Evolutionary conservation across 2,113 vertebrate species (phyloP).

Genomic region (Pelvicachromis taeniatus): DNA sequence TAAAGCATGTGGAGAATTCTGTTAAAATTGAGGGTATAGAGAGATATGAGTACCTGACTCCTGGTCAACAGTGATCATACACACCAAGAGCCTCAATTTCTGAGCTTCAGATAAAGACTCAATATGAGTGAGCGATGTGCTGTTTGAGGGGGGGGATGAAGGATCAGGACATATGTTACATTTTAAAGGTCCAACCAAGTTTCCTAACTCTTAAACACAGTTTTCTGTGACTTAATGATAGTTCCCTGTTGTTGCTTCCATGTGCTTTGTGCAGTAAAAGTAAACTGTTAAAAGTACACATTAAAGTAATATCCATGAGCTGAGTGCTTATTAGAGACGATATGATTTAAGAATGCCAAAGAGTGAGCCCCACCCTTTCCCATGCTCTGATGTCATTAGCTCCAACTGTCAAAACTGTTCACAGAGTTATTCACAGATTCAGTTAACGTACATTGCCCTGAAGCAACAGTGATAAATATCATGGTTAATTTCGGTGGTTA

Average conservation of each 20-base stretch:
- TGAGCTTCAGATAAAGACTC: background rate
- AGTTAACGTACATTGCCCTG: background rate
- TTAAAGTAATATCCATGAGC: background rate
- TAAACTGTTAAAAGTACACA: background rate
- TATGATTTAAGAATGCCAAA: background rate
- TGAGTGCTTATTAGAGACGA: background rate
- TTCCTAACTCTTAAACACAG: background rate
- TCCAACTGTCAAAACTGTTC: no score
- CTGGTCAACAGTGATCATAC: background rate
- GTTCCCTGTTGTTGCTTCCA: background rate
- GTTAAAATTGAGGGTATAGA: background rate
- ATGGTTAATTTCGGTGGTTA: background rate
- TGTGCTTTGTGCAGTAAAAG: background rate
- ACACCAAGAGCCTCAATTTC: background rate
- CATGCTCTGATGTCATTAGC: background rate
- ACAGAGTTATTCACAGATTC: no score
- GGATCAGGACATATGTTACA: background rate
- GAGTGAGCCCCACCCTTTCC: background rate
- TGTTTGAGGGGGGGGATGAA: background rate
- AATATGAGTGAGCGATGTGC: background rate
- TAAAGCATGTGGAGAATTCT: background rate
- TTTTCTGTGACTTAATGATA: background rate
- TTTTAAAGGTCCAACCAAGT: background rate
- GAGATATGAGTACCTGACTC: background rate
- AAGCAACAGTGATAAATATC: constrained; percentile 1